A percentile compares a stretch with the other conserved stretches of the same genome.
Evolutionary conservation across 2,797 vertebrate species (phyloP).

Genomic region (Gymnopithys bicolor): DNA sequence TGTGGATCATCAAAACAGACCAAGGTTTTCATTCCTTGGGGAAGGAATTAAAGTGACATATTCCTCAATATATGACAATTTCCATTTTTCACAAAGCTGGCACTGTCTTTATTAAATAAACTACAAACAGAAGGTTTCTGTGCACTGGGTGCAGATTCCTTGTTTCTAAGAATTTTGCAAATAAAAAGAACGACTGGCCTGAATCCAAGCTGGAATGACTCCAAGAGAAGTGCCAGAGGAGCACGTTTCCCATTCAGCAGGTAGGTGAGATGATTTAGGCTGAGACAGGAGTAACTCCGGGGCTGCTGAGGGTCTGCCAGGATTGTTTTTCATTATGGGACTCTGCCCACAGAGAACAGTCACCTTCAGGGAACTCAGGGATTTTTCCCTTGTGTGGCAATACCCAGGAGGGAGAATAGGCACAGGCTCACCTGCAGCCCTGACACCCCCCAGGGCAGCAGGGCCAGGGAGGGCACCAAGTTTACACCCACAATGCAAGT

Average conservation of each 20-base stretch:
- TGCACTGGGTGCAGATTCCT: neutral
- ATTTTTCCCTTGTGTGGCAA: neutral
- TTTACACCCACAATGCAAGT: neutral
- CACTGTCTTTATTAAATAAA: neutral
- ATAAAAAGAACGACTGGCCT: conserved; percentile 4
- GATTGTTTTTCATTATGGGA: neutral
- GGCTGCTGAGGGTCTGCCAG: neutral
- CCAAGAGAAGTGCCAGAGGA: neutral
- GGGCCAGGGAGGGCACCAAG: neutral
- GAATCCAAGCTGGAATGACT: conserved; percentile 28
- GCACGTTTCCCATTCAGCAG: neutral
- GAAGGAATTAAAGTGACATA: neutral
- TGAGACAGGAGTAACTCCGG: neutral
- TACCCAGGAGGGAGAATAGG: neutral
- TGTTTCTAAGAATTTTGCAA: conserved; percentile 20
- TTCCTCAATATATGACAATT: neutral
- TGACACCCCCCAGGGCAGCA: neutral
- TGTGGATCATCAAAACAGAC: neutral
- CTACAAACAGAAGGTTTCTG: neutral
- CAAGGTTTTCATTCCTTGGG: neutral
- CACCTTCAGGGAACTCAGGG: neutral
- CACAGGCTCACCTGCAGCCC: neutral
- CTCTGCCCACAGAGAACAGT: neutral
- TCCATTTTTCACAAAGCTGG: neutral
- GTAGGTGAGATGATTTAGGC: neutral